Conservation (phyloP, 1,140 invertebrate species). For the Drosophila lacteicornis region DNA sequence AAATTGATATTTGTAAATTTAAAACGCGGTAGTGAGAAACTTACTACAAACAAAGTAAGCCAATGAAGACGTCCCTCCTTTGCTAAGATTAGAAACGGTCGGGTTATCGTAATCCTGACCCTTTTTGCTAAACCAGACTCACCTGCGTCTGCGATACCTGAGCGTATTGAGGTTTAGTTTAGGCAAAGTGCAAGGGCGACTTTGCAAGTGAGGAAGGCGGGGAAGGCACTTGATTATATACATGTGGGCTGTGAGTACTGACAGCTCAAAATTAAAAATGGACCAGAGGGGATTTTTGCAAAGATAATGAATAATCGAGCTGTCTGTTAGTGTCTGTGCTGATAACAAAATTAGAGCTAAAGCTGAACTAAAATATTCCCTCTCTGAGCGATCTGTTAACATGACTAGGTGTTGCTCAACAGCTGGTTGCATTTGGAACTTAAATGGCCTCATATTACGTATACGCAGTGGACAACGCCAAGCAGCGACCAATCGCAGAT, state of each 20-base stretch:
- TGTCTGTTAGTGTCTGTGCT: slow-evolving; percentile 18
- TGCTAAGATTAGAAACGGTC: background rate
- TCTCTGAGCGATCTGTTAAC: slow-evolving; percentile 4
- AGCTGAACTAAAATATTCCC: background rate
- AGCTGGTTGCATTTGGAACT: background rate
- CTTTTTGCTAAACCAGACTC: background rate
- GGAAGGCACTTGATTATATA: slow-evolving; percentile 10
- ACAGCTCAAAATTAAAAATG: slow-evolving; percentile 7
- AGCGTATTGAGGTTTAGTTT: background rate
- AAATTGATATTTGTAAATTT: background rate
- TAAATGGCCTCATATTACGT: slow-evolving; percentile 31
- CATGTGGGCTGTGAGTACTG: slow-evolving; percentile 13
- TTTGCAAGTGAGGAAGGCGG: background rate
- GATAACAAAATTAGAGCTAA: slow-evolving; percentile 20
- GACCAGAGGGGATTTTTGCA: slow-evolving; percentile 4
- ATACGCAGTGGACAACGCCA: slow-evolving; percentile 50
- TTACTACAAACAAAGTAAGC: background rate
- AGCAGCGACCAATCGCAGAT: background rate
- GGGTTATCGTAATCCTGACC: too few relatives aligned
- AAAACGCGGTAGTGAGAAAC: too few relatives aligned
- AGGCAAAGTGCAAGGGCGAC: background rate
- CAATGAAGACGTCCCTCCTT: background rate
- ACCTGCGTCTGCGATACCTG: slow-evolving; percentile 9
- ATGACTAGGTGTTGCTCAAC: background rate
- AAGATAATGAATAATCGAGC: slow-evolving; percentile 14